A percentile compares a stretch with the other conserved stretches of the same genome.
phyloP scores from a whole-genome alignment of 2,888 invertebrate species.

The Plutella xylostella region DNA sequence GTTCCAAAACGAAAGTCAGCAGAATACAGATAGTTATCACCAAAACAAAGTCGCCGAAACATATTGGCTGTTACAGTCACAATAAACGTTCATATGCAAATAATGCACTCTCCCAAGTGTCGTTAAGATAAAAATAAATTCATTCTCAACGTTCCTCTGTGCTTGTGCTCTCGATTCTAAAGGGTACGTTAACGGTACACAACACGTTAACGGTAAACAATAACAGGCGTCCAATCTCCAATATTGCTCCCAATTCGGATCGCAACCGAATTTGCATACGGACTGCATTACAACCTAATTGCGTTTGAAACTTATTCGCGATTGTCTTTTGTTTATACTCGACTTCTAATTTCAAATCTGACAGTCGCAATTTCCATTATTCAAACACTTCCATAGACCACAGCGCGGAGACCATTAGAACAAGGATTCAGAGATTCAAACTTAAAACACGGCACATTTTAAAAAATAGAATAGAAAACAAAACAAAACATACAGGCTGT shows the following conservation, averaged over 20 bases:
- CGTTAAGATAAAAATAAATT: too few relatives aligned
- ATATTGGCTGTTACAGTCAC: too few relatives aligned
- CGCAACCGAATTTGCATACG: background rate
- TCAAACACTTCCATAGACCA: background rate
- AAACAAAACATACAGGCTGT: background rate
- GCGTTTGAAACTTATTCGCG: background rate
- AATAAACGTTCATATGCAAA: too few relatives aligned
- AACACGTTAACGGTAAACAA: constrained; percentile 46
- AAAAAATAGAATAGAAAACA: background rate
- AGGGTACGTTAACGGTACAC: constrained; percentile 58
- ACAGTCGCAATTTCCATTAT: background rate
- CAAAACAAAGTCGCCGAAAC: too few relatives aligned
- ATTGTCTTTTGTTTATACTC: background rate
- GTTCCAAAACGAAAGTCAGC: too few relatives aligned
- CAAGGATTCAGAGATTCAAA: too few relatives aligned
- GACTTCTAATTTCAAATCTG: background rate
- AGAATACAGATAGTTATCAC: too few relatives aligned
- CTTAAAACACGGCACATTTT: background rate
- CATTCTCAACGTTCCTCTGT: too few relatives aligned
- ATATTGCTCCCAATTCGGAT: constrained; percentile 9
- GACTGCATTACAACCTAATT: too few relatives aligned
- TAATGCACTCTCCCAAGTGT: too few relatives aligned
- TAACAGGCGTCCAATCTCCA: constrained; percentile 23
- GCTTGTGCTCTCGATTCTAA: constrained; percentile 39
- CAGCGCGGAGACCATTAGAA: too few relatives aligned